phyloP scores from a whole-genome alignment of 2,113 vertebrate genomes.

The Cricetomys ansorgei region DNA sequence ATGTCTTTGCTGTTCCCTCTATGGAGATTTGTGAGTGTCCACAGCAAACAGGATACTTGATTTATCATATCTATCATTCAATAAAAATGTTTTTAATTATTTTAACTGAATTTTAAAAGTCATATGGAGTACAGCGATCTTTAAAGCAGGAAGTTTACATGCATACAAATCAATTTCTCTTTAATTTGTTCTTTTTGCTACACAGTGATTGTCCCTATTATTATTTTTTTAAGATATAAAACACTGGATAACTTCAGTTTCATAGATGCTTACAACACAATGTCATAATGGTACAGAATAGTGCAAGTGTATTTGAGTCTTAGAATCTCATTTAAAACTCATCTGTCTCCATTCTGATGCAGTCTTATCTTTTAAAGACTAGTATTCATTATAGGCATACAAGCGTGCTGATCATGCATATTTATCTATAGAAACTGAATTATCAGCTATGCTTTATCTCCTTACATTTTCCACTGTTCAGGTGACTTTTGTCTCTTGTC shows the following conservation, averaged over 20 bases:
- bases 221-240: neutral
- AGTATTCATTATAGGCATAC: conserved; percentile 7
- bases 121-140: neutral
- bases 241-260: neutral
- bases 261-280: neutral
- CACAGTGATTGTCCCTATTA: no score
- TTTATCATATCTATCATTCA: neutral
- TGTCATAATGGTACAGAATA: neutral
- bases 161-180: neutral
- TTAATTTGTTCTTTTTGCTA: neutral
- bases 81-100: neutral
- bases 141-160: neutral
- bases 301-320: conserved; percentile 35
- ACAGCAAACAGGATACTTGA: neutral
- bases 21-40: no score
- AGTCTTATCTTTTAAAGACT: conserved; percentile 53
- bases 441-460: conserved; percentile 36
- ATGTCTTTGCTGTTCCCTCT: neutral
- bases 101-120: neutral
- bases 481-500: conserved; percentile 34
- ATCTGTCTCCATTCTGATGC: conserved; percentile 49
- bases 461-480: neutral
- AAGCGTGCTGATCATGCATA: neutral
- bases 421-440: conserved; percentile 46
- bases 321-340: conserved; percentile 44